These are phyloP conservation scores for Elgaria multicarinata DNA, from an alignment of 2,113 vertebrate species.

Conservation along the genomic window DNA sequence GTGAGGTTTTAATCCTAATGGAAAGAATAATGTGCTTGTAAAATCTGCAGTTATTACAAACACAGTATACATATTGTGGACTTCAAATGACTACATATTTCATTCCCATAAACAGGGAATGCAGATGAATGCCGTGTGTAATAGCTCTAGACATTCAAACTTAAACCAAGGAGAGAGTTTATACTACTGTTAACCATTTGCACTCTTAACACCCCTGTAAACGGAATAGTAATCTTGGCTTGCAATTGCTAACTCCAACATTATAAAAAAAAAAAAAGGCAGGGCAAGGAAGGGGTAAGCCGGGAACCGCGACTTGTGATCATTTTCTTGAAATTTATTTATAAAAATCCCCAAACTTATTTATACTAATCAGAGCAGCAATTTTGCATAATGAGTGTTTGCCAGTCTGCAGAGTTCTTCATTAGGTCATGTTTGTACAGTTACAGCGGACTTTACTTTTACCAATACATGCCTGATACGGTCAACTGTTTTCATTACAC, in stretches of 20 bases:
- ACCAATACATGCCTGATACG: neutral
- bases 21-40: constrained; percentile 92
- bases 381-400: neutral
- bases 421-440: neutral
- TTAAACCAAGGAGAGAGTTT: constrained; percentile 76
- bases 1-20: constrained; percentile 90
- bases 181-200: constrained; percentile 80
- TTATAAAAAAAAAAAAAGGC: constrained; percentile 44
- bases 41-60: constrained; percentile 90
- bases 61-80: constrained; percentile 87
- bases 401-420: neutral
- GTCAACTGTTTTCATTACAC: neutral
- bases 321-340: neutral
- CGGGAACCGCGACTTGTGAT: no score
- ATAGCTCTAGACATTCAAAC: constrained; percentile 80
- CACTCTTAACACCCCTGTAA: constrained; percentile 79
- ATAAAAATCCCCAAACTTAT: neutral
- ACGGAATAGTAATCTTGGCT: constrained; percentile 72
- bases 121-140: constrained; percentile 80
- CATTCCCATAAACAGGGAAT: constrained; percentile 85
- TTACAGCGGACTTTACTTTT: neutral
- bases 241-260: constrained; percentile 65
- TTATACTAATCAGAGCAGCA: neutral
- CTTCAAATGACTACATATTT: constrained; percentile 87
- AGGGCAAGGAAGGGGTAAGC: no score